Evolutionary conservation across 2,888 invertebrate species (phyloP).

Genomic region (Amiota mariae): DNA sequence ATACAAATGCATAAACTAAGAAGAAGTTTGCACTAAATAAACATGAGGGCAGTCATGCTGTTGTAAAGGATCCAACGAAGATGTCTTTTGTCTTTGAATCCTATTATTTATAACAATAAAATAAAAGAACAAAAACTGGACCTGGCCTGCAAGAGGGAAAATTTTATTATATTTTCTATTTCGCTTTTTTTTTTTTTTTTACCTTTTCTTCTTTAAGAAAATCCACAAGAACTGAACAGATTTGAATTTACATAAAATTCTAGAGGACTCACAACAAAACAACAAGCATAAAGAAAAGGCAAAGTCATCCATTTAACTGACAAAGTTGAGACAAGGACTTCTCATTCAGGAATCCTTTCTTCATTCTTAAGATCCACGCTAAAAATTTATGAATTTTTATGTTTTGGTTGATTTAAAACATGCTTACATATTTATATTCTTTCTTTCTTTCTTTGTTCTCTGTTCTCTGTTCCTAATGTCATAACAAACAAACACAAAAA

Average conservation of each 20-base stretch:
- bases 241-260: conserved; percentile 50
- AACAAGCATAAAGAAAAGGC: conserved; percentile 34
- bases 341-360: background rate
- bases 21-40: conserved; percentile 1
- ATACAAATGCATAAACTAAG: too few species aligned
- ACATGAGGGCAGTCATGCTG: conserved; percentile 4
- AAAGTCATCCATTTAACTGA: conserved; percentile 58
- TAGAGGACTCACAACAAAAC: background rate
- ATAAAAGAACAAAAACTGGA: background rate
- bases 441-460: too few species aligned
- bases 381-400: conserved; percentile 17
- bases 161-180: too few species aligned
- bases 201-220: too few species aligned
- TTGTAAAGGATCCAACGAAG: conserved; percentile 1
- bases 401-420: conserved; percentile 4
- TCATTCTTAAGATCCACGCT: background rate
- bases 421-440: conserved; percentile 11
- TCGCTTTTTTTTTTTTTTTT: too few species aligned
- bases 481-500: background rate
- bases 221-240: conserved; percentile 54
- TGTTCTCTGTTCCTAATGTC: background rate
- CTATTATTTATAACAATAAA: conserved; percentile 23
- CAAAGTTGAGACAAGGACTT: conserved; percentile 54
- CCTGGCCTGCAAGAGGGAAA: conserved; percentile 24
- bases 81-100: background rate